These are phyloP conservation scores for Onychostoma macrolepis DNA, from an alignment of 2,113 vertebrate genomes.

Conservation along the genomic window DNA sequence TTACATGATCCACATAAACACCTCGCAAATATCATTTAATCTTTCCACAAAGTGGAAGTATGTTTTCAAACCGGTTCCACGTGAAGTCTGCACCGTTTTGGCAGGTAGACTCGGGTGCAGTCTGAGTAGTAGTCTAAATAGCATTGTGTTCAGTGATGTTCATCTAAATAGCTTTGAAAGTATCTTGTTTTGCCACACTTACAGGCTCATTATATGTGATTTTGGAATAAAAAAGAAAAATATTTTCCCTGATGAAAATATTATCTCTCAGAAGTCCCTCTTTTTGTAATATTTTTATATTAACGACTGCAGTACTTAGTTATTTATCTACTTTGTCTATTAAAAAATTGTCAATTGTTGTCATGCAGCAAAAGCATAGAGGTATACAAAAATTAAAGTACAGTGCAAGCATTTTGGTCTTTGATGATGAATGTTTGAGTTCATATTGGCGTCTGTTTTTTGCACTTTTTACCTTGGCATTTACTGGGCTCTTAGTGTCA, in stretches of 20 bases:
- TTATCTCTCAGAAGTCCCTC: not conserved
- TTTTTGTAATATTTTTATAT: not conserved
- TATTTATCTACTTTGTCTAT: not conserved
- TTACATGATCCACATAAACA: slow-evolving; percentile 46
- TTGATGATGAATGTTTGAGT: not conserved
- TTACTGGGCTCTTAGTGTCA: not conserved
- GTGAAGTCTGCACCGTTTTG: not conserved
- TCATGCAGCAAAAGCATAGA: not conserved
- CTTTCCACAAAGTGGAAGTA: slow-evolving; percentile 30
- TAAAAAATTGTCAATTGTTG: not conserved
- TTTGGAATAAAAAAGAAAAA: not conserved
- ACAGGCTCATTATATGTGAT: not conserved
- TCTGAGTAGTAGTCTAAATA: not conserved
- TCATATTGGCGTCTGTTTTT: not conserved
- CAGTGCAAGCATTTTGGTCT: not conserved
- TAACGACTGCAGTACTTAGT: not conserved
- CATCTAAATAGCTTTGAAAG: not conserved
- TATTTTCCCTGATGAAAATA: not conserved
- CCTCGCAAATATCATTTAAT: slow-evolving; percentile 40
- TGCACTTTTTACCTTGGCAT: not conserved
- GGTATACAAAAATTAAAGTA: not conserved
- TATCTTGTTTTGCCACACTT: not conserved
- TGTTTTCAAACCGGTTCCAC: not conserved
- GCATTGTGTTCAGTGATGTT: not conserved
- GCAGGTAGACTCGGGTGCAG: not conserved